These are phyloP conservation scores for Leptinotarsa defecta DNA, from an alignment of 1,140 invertebrate genomes.

Conservation along the genomic window DNA sequence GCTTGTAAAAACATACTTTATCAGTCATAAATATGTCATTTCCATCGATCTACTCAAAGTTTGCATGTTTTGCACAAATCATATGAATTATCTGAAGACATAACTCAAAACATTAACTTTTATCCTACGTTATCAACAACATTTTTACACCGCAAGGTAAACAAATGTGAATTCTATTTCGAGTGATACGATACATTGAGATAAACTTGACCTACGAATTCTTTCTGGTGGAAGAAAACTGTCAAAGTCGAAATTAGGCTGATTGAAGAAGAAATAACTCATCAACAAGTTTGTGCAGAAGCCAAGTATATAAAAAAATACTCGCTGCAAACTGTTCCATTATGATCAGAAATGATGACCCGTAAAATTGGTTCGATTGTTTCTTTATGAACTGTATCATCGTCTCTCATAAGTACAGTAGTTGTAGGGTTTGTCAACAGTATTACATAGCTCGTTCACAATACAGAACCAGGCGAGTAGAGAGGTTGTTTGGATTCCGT, in stretches of 20 bases:
- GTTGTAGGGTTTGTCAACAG: too few species aligned
- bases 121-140: constrained; percentile 14
- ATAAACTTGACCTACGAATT: constrained; percentile 1
- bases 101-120: constrained; percentile 16
- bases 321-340: too few species aligned
- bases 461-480: too few species aligned
- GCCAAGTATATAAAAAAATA: not conserved
- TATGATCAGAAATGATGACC: too few species aligned
- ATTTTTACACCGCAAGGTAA: constrained; percentile 10
- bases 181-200: not conserved
- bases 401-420: too few species aligned
- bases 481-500: too few species aligned
- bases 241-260: not conserved
- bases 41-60: constrained; percentile 3
- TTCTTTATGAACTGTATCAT: too few species aligned
- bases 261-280: not conserved
- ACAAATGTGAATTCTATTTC: constrained; percentile 7
- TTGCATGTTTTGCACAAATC: constrained; percentile 17
- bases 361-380: too few species aligned
- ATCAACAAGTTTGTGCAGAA: constrained; percentile 13
- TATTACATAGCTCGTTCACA: too few species aligned
- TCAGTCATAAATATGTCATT: constrained; percentile 15
- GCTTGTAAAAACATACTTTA: constrained; percentile 5
- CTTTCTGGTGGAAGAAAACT: not conserved
- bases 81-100: constrained; percentile 15